Evolutionary conservation across 2,888 invertebrate species (phyloP).

Genomic region (Synergus gifuensis): DNA sequence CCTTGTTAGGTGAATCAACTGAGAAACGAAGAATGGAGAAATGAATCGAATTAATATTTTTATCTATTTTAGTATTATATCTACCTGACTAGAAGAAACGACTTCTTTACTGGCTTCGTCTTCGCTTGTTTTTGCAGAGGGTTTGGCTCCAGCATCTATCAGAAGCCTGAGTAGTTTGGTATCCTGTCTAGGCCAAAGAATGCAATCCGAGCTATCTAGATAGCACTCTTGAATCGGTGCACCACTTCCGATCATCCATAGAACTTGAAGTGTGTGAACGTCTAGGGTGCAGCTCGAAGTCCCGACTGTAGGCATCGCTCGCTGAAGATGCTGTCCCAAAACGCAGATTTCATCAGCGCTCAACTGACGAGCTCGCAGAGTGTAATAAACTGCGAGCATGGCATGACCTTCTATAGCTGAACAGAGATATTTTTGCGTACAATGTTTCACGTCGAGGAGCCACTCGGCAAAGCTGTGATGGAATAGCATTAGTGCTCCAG

Average conservation of each 20-base stretch:
- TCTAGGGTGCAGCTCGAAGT: conserved; percentile 76
- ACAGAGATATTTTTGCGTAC: conserved; percentile 96
- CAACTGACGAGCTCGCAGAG: conserved; percentile 84
- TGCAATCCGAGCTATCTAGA: conserved; percentile 74
- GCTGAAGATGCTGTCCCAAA: conserved; percentile 79
- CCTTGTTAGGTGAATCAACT: neutral
- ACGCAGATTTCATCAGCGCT: conserved; percentile 87
- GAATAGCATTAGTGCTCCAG: conserved; percentile 86
- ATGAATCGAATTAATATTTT: neutral
- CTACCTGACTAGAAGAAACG: conserved; percentile 77
- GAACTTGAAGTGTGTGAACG: conserved; percentile 84
- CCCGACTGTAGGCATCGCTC: conserved; percentile 70
- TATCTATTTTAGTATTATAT: neutral
- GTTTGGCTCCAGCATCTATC: conserved; percentile 86
- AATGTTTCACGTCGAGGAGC: conserved; percentile 98
- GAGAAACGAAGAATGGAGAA: neutral
- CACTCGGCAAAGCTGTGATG: conserved; percentile 97
- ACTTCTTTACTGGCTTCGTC: conserved; percentile 73
- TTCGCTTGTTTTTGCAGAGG: conserved; percentile 75
- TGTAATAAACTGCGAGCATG: conserved; percentile 91
- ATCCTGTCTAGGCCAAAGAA: conserved; percentile 80
- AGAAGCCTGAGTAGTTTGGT: conserved; percentile 85
- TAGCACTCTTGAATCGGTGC: conserved; percentile 73
- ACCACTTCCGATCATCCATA: conserved; percentile 88
- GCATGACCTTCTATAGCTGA: conserved; percentile 93